Conservation (phyloP, 2,797 vertebrate species). For the Rhodeus uyekii region DNA sequence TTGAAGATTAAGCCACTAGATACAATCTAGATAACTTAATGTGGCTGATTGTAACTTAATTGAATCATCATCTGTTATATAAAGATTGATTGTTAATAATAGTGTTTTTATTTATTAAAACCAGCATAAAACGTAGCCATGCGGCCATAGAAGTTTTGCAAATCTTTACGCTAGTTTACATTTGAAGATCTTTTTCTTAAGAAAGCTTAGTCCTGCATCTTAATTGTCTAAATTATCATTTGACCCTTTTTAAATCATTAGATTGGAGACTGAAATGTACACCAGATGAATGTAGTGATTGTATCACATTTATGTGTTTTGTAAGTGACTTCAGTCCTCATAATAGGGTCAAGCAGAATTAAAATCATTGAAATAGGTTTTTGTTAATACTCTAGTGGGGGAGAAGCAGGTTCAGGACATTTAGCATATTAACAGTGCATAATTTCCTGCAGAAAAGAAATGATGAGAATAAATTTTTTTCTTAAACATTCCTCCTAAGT, state of each 20-base stretch:
- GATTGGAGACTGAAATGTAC: not conserved
- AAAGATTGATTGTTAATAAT: too few relatives aligned
- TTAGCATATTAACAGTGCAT: constrained; percentile 53
- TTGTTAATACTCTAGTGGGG: constrained; percentile 54
- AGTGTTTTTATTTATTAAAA: not conserved
- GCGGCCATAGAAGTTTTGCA: not conserved
- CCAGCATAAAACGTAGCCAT: not conserved
- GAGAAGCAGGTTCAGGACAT: constrained; percentile 49
- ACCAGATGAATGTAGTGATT: not conserved
- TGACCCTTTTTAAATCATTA: not conserved
- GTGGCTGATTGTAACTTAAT: not conserved
- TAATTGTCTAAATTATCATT: not conserved
- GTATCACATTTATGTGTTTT: not conserved
- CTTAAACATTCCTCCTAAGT: not conserved
- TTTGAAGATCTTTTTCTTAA: not conserved
- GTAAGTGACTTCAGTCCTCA: constrained; percentile 37
- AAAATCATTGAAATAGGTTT: constrained; percentile 51
- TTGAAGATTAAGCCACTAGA: not conserved
- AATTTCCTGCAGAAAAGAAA: constrained; percentile 30
- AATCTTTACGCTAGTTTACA: not conserved
- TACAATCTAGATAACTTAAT: not conserved
- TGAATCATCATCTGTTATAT: not conserved
- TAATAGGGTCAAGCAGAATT: constrained; percentile 54
- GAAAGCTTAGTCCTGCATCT: not conserved
- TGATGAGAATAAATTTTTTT: not conserved